Percentiles rank a stretch among this genome's conserved stretches.
These are phyloP conservation scores for Meliscaeva auricollis DNA, from an alignment of 2,888 invertebrate genomes.

Conservation along the genomic window DNA sequence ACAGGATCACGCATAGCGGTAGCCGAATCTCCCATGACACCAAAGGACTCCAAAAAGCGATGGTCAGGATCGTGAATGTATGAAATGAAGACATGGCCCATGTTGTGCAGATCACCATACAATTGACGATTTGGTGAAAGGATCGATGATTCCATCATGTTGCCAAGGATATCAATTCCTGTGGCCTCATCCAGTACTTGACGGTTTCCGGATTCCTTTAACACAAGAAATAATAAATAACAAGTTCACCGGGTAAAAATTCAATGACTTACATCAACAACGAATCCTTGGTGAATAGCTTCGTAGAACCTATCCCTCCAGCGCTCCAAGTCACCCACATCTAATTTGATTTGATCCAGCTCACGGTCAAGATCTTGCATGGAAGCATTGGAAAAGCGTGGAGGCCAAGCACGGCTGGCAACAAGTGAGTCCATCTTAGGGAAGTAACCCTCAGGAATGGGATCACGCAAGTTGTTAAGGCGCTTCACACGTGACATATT, in stretches of 20 bases:
- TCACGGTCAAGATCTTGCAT: constrained; percentile 84
- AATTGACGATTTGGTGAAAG: constrained; percentile 88
- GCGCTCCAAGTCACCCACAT: constrained; percentile 86
- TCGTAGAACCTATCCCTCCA: constrained; percentile 90
- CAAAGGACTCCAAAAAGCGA: constrained; percentile 88
- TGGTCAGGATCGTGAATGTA: constrained; percentile 90
- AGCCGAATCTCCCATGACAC: constrained; percentile 92
- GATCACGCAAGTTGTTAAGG: constrained; percentile 88
- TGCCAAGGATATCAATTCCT: constrained; percentile 92
- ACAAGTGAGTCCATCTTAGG: constrained; percentile 86
- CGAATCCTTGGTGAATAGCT: constrained; percentile 88
- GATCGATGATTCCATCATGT: constrained; percentile 90
- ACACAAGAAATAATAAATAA: constrained; percentile 82
- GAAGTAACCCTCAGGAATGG: constrained; percentile 90
- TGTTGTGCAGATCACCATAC: constrained; percentile 93
- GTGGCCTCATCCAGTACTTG: constrained; percentile 83
- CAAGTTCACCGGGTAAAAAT: background rate
- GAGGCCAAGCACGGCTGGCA: constrained; percentile 32
- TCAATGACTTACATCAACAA: constrained; percentile 84
- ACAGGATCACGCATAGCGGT: constrained; percentile 94
- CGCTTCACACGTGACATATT: constrained; percentile 87
- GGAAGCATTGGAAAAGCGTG: background rate
- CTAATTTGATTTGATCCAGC: constrained; percentile 76
- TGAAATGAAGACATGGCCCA: constrained; percentile 91
- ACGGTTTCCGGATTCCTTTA: constrained; percentile 79